These are phyloP conservation scores for Eurois occulta DNA, from an alignment of 2,888 invertebrate genomes.

Conservation along the genomic window DNA sequence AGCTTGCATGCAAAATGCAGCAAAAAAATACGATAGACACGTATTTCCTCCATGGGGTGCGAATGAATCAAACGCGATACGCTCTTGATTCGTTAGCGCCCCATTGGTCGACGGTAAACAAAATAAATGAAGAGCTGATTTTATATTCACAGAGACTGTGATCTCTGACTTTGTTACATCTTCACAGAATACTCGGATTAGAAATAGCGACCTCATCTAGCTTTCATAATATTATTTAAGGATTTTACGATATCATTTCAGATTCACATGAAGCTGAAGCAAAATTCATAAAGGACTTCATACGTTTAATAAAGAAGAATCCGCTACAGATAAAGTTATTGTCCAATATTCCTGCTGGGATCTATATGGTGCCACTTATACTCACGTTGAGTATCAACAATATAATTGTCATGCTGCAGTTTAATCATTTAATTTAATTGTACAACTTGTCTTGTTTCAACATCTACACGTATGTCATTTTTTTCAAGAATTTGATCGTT, in stretches of 20 bases:
- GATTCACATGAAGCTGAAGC: background rate
- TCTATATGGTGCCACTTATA: background rate
- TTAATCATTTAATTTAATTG: background rate
- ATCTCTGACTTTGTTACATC: too few species aligned
- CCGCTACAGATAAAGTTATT: background rate
- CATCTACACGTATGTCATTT: background rate
- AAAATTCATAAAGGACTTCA: background rate
- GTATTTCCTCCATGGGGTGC: background rate
- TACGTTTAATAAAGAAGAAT: background rate
- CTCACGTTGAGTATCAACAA: background rate
- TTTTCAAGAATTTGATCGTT: background rate
- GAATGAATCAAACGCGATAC: background rate
- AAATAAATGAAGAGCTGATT: background rate
- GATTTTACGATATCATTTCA: background rate
- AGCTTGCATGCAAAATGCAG: too few species aligned
- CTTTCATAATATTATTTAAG: too few species aligned
- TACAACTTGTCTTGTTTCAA: background rate
- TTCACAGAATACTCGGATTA: too few species aligned
- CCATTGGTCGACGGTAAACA: background rate
- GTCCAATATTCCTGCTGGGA: background rate
- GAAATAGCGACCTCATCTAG: too few species aligned
- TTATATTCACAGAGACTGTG: background rate
- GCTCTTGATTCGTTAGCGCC: background rate
- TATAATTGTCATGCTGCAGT: background rate
- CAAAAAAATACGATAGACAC: too few species aligned